phyloP scores from a whole-genome alignment of 2,113 vertebrate genomes.

The Cyprinodon brontotheroides region DNA sequence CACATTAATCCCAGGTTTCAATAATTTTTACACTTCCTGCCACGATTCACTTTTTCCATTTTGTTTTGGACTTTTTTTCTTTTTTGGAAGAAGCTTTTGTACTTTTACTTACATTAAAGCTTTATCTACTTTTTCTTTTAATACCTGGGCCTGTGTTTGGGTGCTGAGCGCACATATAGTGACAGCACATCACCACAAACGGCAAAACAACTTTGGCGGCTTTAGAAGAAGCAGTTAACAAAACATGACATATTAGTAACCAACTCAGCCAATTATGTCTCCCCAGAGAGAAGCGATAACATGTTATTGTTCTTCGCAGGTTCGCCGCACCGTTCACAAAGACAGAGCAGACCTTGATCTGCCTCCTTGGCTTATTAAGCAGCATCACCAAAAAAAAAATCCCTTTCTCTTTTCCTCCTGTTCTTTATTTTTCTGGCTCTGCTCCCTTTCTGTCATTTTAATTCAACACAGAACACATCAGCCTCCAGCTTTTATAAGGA shows the following conservation, averaged over 20 bases:
- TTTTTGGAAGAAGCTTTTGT: neutral
- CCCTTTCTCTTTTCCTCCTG: neutral
- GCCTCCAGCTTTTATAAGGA: slow-evolving; percentile 17
- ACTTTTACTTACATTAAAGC: neutral
- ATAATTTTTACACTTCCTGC: neutral
- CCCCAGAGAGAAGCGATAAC: slow-evolving; percentile 20
- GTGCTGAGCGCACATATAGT: neutral
- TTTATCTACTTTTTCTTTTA: neutral
- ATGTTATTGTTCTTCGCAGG: slow-evolving; percentile 7
- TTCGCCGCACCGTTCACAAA: slow-evolving; percentile 23
- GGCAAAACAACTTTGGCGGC: neutral
- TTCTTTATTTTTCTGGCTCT: slow-evolving; percentile 27
- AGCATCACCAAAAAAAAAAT: slow-evolving; percentile 10
- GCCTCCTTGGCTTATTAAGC: slow-evolving; percentile 37
- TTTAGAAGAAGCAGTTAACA: neutral
- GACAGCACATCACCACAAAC: neutral
- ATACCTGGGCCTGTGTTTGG: neutral
- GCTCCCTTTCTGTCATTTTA: slow-evolving; percentile 40
- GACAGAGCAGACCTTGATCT: slow-evolving; percentile 33
- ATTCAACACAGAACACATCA: slow-evolving; percentile 17
- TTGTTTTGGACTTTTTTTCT: neutral
- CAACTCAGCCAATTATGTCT: slow-evolving; percentile 9
- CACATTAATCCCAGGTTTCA: neutral
- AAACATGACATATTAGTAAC: slow-evolving; percentile 18
- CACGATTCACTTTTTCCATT: neutral